Base-by-base conservation (phyloP, 2,888 invertebrate genomes). In the Sarcophaga subvicina region DNA sequence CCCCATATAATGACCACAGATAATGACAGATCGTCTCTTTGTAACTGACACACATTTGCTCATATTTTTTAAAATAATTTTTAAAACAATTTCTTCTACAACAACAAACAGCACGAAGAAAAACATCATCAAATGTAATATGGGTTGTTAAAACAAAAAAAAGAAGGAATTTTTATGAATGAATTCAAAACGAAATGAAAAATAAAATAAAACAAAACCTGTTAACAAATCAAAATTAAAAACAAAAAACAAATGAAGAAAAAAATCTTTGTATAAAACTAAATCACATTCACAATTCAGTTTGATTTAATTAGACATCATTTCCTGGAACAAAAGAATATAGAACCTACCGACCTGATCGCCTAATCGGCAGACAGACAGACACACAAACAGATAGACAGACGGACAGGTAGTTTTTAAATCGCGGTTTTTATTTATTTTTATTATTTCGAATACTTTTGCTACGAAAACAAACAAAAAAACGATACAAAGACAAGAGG, bases 251-350 rank as follows among this genome's bases (percentile, higher is more conserved):
- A 72, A 80, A 75, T 78, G 49, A 25, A 75, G 27, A 69, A 63
- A 17, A 62, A 59, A 20, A 37, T 37, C 20, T 37, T 37, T 37
- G 37, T 6, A 54, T 20, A 62, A 78, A 45, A 76, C 62, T 63
- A 54, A 80, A 79, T 71, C 47, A 63, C 76, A 73, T 37, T 37
- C 37, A 37, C 37, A 37, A 37, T 37, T 37, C 37, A 37, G 37
- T 37, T 92, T 91, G 92, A 91, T 91, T 92, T 93, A 93, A 93
- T 93, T 93, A 91, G 91, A 77, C 89, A 90, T 91, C 93, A 93
- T 93, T 93, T 93, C 93, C 93, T 93, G 93, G 91, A 17, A 27
- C 20, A 71, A 80, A 79, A 45, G 66, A 54, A 71, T 37, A 2
- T 22, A 62, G 54, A 78, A 59, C 66, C 25, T 37, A 37, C 37